Evolutionary conservation across 1,140 invertebrate genomes (phyloP), one percentile per base, ranked within the genome.

Genomic region (Theocolax elegans): DNA sequence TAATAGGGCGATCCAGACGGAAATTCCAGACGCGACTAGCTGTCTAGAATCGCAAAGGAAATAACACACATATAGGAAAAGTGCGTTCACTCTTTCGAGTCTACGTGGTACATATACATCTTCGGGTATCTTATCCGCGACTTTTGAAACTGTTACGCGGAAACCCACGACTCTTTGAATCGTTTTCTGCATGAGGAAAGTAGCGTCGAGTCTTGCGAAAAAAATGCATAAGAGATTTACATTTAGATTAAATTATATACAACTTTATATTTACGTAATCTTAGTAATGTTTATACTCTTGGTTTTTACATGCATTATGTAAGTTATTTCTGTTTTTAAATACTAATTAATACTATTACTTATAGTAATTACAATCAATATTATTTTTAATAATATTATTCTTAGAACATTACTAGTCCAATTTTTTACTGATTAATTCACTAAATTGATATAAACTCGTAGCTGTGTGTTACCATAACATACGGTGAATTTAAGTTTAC

Each of bases 201-300:
- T 19, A 12, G 13, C 51, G 51, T 53, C 49, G 49, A 12, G 25
- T 31, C 27, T 54, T 21, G 9, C 9, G 38, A 21, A 59, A 67
- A 49, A 58, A 58, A 25, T 51, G 66, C 69, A 69, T 62, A 13
- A 35, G 21, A 27, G 49, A 64, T 71, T 71, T 60, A 65, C 65
- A 42, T 73, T 64, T 64, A 51, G 13, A 64, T 64, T 35, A 35
- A 51, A 64, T 64, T 51, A 38, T 23, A n/a, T n/a, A n/a, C n/a
- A n/a, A n/a, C n/a, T n/a, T n/a, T n/a, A n/a, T n/a, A n/a, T n/a
- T n/a, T n/a, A n/a, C n/a, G n/a, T n/a, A n/a, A n/a, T n/a, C n/a
- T n/a, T n/a, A n/a, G n/a, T n/a, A n/a, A n/a, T n/a, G n/a, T n/a
- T n/a, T n/a, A n/a, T n/a, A n/a, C n/a, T n/a, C n/a, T n/a, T n/a